Conservation (phyloP, 1,140 invertebrate genomes). For the Lucilia sericata region DNA sequence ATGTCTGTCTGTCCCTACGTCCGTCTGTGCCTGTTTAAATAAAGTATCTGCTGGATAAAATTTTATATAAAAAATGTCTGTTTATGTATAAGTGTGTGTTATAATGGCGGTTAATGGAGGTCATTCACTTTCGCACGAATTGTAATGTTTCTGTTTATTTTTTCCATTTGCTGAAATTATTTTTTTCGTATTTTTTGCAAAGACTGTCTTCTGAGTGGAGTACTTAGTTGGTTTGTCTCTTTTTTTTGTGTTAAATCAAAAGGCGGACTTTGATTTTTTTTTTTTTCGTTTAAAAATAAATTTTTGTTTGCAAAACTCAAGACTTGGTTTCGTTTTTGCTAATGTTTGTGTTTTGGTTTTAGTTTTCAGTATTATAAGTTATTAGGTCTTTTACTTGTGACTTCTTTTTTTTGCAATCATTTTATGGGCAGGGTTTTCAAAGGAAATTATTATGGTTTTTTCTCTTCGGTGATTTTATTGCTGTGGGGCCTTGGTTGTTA, state of each 20-base stretch:
- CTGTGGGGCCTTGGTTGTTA: too few species aligned
- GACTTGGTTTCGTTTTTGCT: neutral
- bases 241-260: neutral
- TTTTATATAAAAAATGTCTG: neutral
- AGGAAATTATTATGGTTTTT: neutral
- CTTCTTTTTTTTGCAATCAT: neutral
- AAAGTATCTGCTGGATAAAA: neutral
- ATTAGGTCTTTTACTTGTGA: neutral
- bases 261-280: conserved; percentile 11
- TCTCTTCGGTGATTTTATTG: too few species aligned
- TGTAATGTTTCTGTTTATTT: conserved; percentile 35
- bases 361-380: neutral
- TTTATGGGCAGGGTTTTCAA: conserved; percentile 3
- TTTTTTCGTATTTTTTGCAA: neutral
- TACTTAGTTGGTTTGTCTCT: neutral
- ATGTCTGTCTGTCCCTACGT: neutral
- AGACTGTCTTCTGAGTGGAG: neutral
- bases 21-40: neutral
- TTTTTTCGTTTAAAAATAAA: neutral
- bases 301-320: neutral
- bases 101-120: conserved; percentile 48
- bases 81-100: neutral
- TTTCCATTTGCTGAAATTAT: neutral
- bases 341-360: neutral
- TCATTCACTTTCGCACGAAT: conserved; percentile 48